A percentile compares a stretch with the other conserved stretches of the same genome.
Conservation (phyloP, 2,113 vertebrate genomes). For the Vidua chalybeata region DNA sequence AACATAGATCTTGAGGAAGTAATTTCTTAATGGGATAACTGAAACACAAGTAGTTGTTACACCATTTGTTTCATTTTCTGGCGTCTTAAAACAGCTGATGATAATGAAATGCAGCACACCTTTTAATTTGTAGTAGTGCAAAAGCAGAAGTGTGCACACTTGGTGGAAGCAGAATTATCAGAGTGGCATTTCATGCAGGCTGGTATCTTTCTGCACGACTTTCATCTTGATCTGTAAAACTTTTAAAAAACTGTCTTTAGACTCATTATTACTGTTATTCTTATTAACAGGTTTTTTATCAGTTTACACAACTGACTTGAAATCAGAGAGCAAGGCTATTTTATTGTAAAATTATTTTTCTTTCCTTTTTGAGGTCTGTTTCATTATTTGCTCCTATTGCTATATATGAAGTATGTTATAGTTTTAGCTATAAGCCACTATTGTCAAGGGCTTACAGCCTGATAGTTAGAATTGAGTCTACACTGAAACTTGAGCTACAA, state of each 20-base stretch:
- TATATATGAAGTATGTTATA: neutral
- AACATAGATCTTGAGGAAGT: neutral
- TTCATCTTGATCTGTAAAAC: neutral
- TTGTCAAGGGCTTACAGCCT: slow-evolving; percentile 26
- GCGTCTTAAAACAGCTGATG: neutral
- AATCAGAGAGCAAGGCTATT: neutral
- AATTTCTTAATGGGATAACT: neutral
- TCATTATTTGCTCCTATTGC: neutral
- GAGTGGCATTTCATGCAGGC: neutral
- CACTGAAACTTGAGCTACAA: slow-evolving; percentile 17
- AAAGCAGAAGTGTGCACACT: neutral
- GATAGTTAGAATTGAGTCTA: slow-evolving; percentile 3
- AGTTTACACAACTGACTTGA: neutral
- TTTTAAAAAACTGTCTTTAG: neutral
- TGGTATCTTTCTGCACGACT: neutral
- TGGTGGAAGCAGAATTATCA: accelerated
- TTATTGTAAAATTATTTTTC: neutral
- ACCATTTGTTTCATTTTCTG: neutral
- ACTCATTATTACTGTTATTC: neutral
- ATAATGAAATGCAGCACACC: neutral
- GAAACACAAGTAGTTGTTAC: neutral
- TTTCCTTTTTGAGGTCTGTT: neutral
- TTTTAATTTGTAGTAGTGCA: neutral
- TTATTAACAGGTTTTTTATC: neutral
- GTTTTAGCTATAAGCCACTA: neutral